Base-by-base conservation (phyloP, 2,888 invertebrate genomes). In the Peribatodes rhomboidaria region DNA sequence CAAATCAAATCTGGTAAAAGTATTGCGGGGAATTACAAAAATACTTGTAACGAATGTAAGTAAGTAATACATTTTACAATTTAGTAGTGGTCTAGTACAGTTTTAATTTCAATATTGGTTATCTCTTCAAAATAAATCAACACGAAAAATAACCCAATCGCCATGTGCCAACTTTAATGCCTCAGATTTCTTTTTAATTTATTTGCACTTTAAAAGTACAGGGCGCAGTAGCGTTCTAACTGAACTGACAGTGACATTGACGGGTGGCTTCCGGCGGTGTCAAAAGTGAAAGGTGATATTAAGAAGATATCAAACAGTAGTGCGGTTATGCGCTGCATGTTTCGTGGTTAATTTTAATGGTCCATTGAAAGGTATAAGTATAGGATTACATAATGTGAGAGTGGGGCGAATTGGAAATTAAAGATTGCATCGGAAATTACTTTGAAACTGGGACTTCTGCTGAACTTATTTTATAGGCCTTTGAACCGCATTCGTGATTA, bases 251-350 rank as follows among this genome's bases (percentile, higher is more conserved):
- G 53, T 64, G 64, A 64, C 64, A 64, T 68, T 63, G 71, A 74
- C 70, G 56, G 68, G 61, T 72, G 70, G 72, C 76, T 70, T 80
- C 73, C 77, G 72, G 67, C 62, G 56, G 67, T 69, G 70, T 70
- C 68, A 46, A 63, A 68, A 66, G 57, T 66, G 65, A 70, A 72
- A 69, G 68, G 46, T 18, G 50, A 52, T 64, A 63, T 58, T 39
- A 27, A 47, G 27, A 37, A 22, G 39, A 70, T 65, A 69, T 67
- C 61, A 65, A 64, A 55, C 55, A 55, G 55, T 55, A 55, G 55
- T 55, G 55, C 41, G 54, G 22, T 31, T 52, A 20, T 53, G 49
- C 18, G 46, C 39, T n/a, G 20, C 52, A 27, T 27, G 44, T 44
- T 50, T 49, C 31, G 31, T 50, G 50, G 35, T 35, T 53, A 20